A percentile compares a stretch with the other conserved stretches of the same genome.
These are phyloP conservation scores for Cryptomyrus ogoouensis DNA, from an alignment of 2,113 vertebrate genomes.

Conservation along the genomic window DNA sequence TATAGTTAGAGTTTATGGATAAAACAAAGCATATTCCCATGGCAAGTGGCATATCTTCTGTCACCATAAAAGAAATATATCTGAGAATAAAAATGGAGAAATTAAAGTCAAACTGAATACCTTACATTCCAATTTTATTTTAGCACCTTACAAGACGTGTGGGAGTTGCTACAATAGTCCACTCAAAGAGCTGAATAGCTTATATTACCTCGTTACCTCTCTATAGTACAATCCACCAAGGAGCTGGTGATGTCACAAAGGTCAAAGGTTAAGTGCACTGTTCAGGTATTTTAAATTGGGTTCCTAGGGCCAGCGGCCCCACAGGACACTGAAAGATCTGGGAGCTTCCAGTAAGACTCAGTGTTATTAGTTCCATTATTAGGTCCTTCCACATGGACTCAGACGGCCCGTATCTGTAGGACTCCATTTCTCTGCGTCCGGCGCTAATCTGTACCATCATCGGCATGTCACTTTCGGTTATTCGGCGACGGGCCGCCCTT, in stretches of 20 bases:
- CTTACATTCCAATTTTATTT: conserved; percentile 1
- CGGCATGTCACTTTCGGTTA: conserved; percentile 4
- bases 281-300: conserved; percentile 11
- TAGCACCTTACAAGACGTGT: not conserved
- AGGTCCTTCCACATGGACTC: not conserved
- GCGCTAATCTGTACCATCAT: conserved; percentile 6
- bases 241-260: not conserved
- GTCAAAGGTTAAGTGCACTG: not conserved
- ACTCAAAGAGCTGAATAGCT: not conserved
- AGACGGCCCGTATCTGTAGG: not conserved
- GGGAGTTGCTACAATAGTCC: not conserved
- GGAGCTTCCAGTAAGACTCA: not conserved
- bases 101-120: not conserved
- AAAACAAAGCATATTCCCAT: not conserved
- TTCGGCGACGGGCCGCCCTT: not conserved
- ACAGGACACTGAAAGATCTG: not conserved
- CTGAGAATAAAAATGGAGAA: not conserved
- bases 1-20: not conserved
- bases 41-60: not conserved
- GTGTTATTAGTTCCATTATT: not conserved
- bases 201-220: not conserved
- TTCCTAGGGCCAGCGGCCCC: not conserved
- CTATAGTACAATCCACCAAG: not conserved
- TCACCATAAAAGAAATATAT: not conserved
- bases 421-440: not conserved